Base-by-base conservation (phyloP, 2,888 invertebrate genomes). In the Rhingia campestris region DNA sequence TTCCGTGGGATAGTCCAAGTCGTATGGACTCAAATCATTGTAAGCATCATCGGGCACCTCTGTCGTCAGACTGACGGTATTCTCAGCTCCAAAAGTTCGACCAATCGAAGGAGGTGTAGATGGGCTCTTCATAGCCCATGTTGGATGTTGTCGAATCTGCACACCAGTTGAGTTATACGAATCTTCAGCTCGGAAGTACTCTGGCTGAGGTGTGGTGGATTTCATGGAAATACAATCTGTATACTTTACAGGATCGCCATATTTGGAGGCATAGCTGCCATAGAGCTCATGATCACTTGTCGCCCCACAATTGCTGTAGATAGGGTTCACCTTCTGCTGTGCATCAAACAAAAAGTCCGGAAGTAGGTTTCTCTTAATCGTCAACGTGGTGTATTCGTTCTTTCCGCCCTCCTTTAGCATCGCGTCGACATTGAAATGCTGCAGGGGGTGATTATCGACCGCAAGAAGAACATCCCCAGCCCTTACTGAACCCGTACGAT, bases 401-500 rank as follows among this genome's bases (percentile, higher is more conserved):
- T 88, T 87, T 2, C 88, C 86, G 73, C 88, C 87, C 49, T 92
- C 91, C 86, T 91, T 92, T 5, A 92, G 87, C 79, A 92, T 80
- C 0, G 90, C 87, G 56, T 92, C 92, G 4, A 92, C 90, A 81
- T 92, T 92, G 77, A 91, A 92, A 72, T 91, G 91, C 86, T 92
- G 95, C 84, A 97, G 92, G 0, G 95, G 95, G 88, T 97, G 95
- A 86, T 95, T 95, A 90, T 98, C 97, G 73, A 98, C 97, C 0
- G 97, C 96, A 10, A 98, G 91, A 0, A 98, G 92, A 77, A 96
- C 94, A 89, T 98, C 98, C 0, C 98, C 98, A 0, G 96, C 94
- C 22, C 96, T 94, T 45, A 98, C 92, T 0, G 97, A 96, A 2
- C 98, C 98, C 32, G 96, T 96, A 53, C 97, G 93, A 92, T 98